Evolutionary conservation across 2,888 invertebrate genomes (phyloP), one percentile per base, ranked within the genome.

Genomic region (Charanyca ferruginea): DNA sequence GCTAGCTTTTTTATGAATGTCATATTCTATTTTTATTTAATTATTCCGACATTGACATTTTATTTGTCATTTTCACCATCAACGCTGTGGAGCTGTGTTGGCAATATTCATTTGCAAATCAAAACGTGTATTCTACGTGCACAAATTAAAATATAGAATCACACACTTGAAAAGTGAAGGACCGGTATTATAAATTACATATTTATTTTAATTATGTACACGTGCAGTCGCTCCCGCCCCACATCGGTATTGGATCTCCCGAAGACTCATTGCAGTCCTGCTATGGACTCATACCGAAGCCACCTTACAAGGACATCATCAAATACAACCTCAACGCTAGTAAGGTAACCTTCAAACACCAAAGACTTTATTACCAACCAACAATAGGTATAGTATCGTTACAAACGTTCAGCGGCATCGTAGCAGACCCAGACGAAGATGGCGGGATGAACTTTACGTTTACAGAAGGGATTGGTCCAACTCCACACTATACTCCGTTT

Each of bases 251-350:
- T 78, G 98, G 98, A 2, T 95, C 97, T 16, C 96, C 98, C 3
- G 98, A 98, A 88, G 98, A 98, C 87, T 97, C 98, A 0, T 89
- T 98, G 35, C 97, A 97, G 84, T 97, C 97, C 22, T 98, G 97
- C 86, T 95, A 96, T 80, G 96, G 97, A 0, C 94, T 98, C 58
- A 87, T 97, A 41, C 97, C 97, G 5, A 97, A 97, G 84, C 96
- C 97, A 1, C 98, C 98, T 0, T 97, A 96, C 86, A 97, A 97
- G 87, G 97, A 98, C 89, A 95, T 97, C 73, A 96, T 98, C 76
- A 97, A 97, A 85, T 97, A 97, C 89, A 94, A 98, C 63, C 94
- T 97, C 23, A 98, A 98, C 89, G 97, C 97, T 22, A 96, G 96
- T 81, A 97, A 97, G 92, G 95, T 95, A 87, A 83, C 61, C 25